Percentiles rank a stretch among this genome's conserved stretches.
Conservation (phyloP, 1,140 invertebrate species). For the Cherax destructor region DNA sequence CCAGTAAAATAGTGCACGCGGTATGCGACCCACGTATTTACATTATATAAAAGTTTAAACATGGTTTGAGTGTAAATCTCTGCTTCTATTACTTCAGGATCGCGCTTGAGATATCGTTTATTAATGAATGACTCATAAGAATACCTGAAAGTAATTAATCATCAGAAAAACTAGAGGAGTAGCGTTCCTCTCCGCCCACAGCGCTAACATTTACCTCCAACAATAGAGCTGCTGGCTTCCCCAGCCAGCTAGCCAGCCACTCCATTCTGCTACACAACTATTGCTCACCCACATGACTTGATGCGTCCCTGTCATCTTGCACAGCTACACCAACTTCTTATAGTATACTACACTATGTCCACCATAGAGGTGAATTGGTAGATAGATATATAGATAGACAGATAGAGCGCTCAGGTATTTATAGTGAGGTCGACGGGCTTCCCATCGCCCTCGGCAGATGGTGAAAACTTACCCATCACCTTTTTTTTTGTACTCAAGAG, state of each 20-base stretch:
- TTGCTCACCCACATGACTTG: neutral
- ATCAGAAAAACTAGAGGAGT: neutral
- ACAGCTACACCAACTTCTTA: neutral
- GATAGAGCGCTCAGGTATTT: neutral
- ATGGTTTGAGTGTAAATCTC: neutral
- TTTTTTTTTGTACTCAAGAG: neutral
- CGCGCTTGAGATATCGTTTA: neutral
- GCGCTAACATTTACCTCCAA: neutral
- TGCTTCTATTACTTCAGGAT: neutral
- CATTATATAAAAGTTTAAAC: neutral
- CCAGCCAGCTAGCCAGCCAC: neutral
- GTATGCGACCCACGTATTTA: neutral
- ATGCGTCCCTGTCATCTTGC: neutral
- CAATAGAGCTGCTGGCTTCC: neutral
- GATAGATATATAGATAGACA: neutral
- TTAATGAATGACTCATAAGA: neutral
- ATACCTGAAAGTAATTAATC: neutral
- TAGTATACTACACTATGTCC: neutral
- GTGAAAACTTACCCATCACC: neutral
- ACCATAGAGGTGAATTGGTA: neutral
- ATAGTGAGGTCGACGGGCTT: neutral
- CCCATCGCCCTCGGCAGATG: neutral
- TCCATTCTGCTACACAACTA: neutral
- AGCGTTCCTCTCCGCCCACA: no score
- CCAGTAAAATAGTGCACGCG: neutral